Evolutionary conservation across 37 sponge, comb jelly and placozoan species (phyloP), one percentile per base, ranked within the genome.

Genomic region (Bolinopsis microptera): DNA sequence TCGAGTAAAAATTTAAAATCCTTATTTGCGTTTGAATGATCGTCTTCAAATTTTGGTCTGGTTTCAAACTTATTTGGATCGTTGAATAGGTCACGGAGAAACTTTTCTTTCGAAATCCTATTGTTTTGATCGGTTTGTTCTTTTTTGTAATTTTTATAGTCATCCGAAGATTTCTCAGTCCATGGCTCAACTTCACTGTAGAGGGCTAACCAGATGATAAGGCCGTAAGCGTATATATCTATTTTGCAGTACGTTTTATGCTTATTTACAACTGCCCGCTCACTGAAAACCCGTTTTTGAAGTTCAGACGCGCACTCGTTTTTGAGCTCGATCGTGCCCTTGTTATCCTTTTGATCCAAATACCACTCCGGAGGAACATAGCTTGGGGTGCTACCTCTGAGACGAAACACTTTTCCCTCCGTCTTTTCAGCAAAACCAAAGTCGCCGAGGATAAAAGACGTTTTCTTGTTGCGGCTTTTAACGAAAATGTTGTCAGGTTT

Each of bases 401-500:
- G 61, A 39, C 30, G 37, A 35, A 35, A 86, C 0, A 41, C 28
- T n/a, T 26, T 34, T 24, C 90, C 41, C 2, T 2, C 61, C 0
- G 36, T 39, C 28, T 26, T 25, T 48, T 86, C 61, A 3, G 90
- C 41, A 38, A 41, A 41, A 0, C 90, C 90, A 40, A 86, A 86
- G 22, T 86, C 90, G 0, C 90, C 90, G 30, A 86, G 61, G 27
- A 86, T 8, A 40, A 86, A 86, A 0, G 30, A 1, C 0, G 30
- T 28, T 21, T 21, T 28, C 28, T 86, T 35, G 90, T n/a, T 13
- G 41, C 31, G 27, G 5, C 28, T 18, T 38, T 86, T 38, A 0
- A 86, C 90, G 31, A 86, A 86, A 38, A 86, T 86, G 90, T 86
- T 86, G 30, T 86, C 36, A 1, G 90, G 90, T 26, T 86, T 86